Percentiles rank a stretch among this genome's conserved stretches.
Conservation (phyloP, 2,113 vertebrate genomes). For the Platysteira castanea region DNA sequence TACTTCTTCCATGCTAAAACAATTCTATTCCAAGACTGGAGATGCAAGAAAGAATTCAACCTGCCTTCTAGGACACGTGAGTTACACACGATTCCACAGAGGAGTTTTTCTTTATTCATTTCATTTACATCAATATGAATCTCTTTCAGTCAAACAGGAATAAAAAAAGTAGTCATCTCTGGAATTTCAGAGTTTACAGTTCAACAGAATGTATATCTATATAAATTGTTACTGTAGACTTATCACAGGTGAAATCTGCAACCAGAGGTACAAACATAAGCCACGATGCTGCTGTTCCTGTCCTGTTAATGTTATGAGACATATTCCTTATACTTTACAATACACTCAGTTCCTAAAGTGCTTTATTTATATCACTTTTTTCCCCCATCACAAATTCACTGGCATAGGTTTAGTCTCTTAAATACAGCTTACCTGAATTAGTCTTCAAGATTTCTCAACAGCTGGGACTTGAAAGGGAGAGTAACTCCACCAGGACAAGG, state of each 20-base stretch:
- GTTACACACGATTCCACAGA: not conserved
- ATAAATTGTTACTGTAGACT: not conserved
- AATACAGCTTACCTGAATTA: conserved; percentile 50
- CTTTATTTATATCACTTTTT: not conserved
- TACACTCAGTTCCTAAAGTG: not conserved
- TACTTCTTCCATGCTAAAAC: not conserved
- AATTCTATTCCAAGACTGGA: not conserved
- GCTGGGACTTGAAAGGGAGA: not conserved
- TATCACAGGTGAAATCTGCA: not conserved
- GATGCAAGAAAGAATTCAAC: not conserved
- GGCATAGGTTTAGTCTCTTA: not conserved
- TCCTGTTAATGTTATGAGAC: not conserved
- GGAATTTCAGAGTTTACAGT: not conserved
- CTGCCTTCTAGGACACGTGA: not conserved
- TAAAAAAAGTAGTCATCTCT: not conserved
- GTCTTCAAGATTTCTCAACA: conserved; percentile 4
- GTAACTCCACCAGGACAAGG: not conserved
- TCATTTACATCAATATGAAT: not conserved
- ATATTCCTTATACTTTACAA: not conserved
- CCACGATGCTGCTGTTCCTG: not conserved
- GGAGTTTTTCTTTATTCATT: not conserved
- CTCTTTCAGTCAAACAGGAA: not conserved
- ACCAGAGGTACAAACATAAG: not conserved
- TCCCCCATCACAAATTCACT: not conserved
- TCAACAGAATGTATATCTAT: not conserved